These are phyloP conservation scores for Symphodus melops DNA, from an alignment of 2,113 vertebrate genomes.

Conservation along the genomic window DNA sequence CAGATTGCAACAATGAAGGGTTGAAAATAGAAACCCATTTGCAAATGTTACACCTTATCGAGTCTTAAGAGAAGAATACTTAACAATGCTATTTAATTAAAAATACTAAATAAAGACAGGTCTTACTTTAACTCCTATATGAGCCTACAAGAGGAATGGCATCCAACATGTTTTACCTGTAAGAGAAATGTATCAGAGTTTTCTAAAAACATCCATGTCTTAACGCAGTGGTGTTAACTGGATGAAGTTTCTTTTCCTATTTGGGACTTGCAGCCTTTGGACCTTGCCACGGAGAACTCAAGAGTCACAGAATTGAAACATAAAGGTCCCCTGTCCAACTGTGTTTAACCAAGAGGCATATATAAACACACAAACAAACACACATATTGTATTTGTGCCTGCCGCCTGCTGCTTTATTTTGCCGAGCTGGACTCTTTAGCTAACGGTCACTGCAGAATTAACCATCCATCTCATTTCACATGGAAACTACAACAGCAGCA, in stretches of 20 bases:
- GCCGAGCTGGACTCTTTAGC: conserved; percentile 47
- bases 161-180: too few species aligned
- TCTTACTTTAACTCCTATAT: too few species aligned
- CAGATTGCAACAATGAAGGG: neutral
- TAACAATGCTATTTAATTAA: neutral
- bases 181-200: too few species aligned
- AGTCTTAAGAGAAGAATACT: conserved; percentile 4
- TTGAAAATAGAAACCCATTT: conserved; percentile 22
- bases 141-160: too few species aligned
- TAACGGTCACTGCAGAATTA: conserved; percentile 69
- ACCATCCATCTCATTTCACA: conserved; percentile 71
- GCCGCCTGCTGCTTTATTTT: conserved; percentile 41
- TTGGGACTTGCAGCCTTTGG: neutral
- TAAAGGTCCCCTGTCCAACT: conserved; percentile 30
- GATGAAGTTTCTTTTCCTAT: neutral
- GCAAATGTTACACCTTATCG: conserved; percentile 35
- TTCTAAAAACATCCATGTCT: too few species aligned
- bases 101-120: neutral
- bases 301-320: neutral
- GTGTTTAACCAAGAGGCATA: conserved; percentile 19
- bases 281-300: neutral
- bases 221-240: neutral
- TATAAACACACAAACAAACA: conserved; percentile 14
- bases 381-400: conserved; percentile 1
- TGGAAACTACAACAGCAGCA: conserved; percentile 38